phyloP scores from a whole-genome alignment of 1,140 invertebrate genomes.

The Brachionus manjavacas region DNA sequence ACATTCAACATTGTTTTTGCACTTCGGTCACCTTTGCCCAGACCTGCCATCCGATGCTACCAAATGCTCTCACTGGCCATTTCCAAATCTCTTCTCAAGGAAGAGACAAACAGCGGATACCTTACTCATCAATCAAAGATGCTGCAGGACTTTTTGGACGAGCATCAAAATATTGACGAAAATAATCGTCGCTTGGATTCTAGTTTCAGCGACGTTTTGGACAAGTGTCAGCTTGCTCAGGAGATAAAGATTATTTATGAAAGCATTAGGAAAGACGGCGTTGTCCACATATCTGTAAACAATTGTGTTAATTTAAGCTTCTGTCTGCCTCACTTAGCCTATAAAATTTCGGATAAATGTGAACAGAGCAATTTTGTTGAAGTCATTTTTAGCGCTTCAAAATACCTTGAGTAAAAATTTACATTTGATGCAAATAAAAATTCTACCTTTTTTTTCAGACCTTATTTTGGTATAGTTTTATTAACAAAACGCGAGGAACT shows the following conservation, averaged over 20 bases:
- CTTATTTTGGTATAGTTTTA: constrained; percentile 23
- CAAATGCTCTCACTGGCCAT: constrained; percentile 6
- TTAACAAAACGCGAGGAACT: not conserved
- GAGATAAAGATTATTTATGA: constrained; percentile 33
- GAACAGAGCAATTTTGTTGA: constrained; percentile 31
- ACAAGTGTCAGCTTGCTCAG: constrained; percentile 1
- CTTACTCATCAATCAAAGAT: not conserved
- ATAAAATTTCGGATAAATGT: not conserved
- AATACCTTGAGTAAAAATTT: constrained; percentile 24
- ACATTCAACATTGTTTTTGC: constrained; percentile 34
- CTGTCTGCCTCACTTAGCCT: constrained; percentile 32
- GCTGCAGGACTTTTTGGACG: not conserved
- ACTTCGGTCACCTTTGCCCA: constrained; percentile 12
- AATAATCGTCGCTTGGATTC: constrained; percentile 18
- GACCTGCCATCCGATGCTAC: constrained; percentile 9
- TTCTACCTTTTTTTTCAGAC: not conserved
- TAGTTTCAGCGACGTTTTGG: constrained; percentile 6
- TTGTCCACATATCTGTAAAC: constrained; percentile 2
- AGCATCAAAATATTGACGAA: constrained; percentile 16
- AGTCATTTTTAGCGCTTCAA: constrained; percentile 11
- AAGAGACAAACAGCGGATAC: constrained; percentile 13
- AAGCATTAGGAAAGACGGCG: not conserved
- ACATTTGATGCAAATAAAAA: not conserved
- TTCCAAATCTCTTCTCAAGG: not conserved
- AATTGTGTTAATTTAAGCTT: constrained; percentile 34